Conservation (phyloP, 1,140 invertebrate species). For the Linepithema humile region DNA sequence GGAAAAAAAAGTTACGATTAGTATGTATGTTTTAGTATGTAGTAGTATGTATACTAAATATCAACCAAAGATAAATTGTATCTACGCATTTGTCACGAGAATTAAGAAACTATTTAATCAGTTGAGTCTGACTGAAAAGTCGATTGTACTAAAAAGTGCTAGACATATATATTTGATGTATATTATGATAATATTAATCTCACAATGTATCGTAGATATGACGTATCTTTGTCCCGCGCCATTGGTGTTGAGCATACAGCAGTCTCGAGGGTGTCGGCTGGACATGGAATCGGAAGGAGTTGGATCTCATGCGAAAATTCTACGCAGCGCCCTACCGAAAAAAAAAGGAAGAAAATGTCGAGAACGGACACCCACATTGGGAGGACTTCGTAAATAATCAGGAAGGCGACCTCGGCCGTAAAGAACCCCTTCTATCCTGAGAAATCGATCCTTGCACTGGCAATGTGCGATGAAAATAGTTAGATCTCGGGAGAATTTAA, state of each 20-base stretch:
- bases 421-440: constrained; percentile 48
- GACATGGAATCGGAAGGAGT: constrained; percentile 73
- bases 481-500: neutral
- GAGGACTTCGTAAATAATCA: constrained; percentile 74
- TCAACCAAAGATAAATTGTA: no score
- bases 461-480: constrained; percentile 18
- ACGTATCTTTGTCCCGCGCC: constrained; percentile 53
- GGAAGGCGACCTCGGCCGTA: constrained; percentile 53
- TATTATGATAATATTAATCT: neutral
- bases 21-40: no score
- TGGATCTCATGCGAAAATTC: constrained; percentile 64
- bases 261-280: constrained; percentile 67
- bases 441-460: constrained; percentile 65
- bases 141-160: no score
- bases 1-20: no score
- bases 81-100: no score
- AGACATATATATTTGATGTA: no score
- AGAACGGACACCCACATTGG: constrained; percentile 53
- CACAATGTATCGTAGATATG: neutral
- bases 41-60: no score
- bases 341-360: no score
- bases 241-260: constrained; percentile 72
- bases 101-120: neutral
- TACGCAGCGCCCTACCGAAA: constrained; percentile 42
- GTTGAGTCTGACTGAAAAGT: no score